Base-by-base conservation (phyloP, 2,797 vertebrate genomes). In the Peromyscus aztecus region DNA sequence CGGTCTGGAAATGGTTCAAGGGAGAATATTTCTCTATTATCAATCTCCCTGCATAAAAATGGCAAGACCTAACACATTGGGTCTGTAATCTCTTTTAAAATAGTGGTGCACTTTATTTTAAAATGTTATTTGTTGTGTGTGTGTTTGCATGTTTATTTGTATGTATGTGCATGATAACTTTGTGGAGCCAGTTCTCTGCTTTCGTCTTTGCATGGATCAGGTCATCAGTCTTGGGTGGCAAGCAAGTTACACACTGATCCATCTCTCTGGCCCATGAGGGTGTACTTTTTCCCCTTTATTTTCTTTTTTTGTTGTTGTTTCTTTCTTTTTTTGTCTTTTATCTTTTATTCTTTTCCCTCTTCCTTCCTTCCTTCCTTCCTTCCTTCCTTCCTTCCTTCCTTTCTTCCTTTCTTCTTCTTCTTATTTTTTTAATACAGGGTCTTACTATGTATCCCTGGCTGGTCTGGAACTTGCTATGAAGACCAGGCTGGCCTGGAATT, bases 1-100 rank as follows among this genome's bases (percentile, higher is more conserved):
- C 91, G 69, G 96, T 83, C 96, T 97, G 93, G 96, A 98, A 98
- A 97, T 77, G 46, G 78, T 95, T 96, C 92, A 34, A 97, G 87
- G 84, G 91, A 88, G 34, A 92, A 81, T 40, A 43, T 78, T 96
- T 88, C 96, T 97, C 85, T 40, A 37, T 16, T 83, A 81, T 76
- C 80, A 75, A 75, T 75, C 95, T 76, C 93, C 37, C 80, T 77
- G 96, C 91, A 81, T 95, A 96, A 97, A 52, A n/a, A 69, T 8
- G 89, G 57, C 86, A 61, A 34, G 4, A 12, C 21, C 91, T 61
- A 46, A 73, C 40, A 31, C 21, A 83, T 49, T 31, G 4, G 4
- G 7, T 57, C 43, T 24, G 67, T 52, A n/a, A 43, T 69, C 49
- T 65, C 95, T 97, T 97, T 94, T 94, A 95, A 93, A 21, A 97